Percentiles rank a stretch among this genome's conserved stretches.
Conservation (phyloP, 2,888 invertebrate genomes). For the Xestia c-nigrum region DNA sequence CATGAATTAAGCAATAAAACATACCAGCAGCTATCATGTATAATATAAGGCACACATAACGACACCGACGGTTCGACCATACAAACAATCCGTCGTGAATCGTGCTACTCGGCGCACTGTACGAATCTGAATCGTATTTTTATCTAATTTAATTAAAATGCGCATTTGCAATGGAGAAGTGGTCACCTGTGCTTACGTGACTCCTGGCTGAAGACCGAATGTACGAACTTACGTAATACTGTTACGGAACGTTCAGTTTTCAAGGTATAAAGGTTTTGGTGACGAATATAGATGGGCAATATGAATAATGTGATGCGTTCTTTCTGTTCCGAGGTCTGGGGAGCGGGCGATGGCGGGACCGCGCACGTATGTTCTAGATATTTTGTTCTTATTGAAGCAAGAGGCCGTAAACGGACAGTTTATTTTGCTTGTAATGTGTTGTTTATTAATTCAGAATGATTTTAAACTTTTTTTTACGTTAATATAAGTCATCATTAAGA, state of each 20-base stretch:
- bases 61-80: background rate
- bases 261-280: conserved; percentile 30
- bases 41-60: conserved; percentile 15
- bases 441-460: background rate
- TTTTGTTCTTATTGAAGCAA: background rate
- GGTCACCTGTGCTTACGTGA: conserved; percentile 26
- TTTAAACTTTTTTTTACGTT: too few species aligned
- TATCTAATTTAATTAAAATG: conserved; percentile 52
- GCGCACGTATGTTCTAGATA: background rate
- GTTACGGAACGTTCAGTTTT: conserved; percentile 21
- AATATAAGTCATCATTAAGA: too few species aligned
- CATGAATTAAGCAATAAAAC: conserved; percentile 15
- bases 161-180: conserved; percentile 38
- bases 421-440: background rate
- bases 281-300: conserved; percentile 16
- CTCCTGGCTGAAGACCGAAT: conserved; percentile 1
- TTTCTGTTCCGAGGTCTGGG: background rate
- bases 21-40: conserved; percentile 1
- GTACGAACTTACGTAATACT: conserved; percentile 41
- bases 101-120: background rate
- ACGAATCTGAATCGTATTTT: conserved; percentile 49
- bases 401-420: background rate
- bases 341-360: background rate
- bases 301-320: conserved; percentile 15
- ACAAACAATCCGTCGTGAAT: conserved; percentile 31